These are phyloP conservation scores for Gortyna flavago DNA, from an alignment of 2,888 invertebrate genomes.

Conservation along the genomic window DNA sequence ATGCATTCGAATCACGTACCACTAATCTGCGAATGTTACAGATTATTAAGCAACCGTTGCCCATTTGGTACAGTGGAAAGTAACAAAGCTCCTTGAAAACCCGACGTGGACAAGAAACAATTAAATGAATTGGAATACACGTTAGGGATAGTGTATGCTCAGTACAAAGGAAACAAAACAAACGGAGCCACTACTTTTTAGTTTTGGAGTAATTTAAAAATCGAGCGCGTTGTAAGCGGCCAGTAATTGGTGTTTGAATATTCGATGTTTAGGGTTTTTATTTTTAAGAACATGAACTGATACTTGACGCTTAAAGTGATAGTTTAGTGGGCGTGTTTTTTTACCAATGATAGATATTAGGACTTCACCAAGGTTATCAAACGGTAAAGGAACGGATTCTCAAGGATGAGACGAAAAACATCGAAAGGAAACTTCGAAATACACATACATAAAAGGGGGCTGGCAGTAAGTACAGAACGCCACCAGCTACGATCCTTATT, in stretches of 20 bases:
- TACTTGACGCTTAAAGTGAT: background rate
- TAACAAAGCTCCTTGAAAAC: slow-evolving; percentile 71
- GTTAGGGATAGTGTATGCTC: slow-evolving; percentile 30
- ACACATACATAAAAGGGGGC: too few species aligned
- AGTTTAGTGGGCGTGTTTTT: background rate
- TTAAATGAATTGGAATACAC: slow-evolving; percentile 61
- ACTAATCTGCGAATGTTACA: slow-evolving; percentile 77
- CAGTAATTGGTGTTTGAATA: slow-evolving; percentile 12
- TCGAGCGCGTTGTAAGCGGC: slow-evolving; percentile 7
- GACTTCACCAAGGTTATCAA: background rate
- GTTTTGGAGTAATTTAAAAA: slow-evolving; percentile 37
- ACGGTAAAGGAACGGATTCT: background rate
- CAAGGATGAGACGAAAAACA: background rate
- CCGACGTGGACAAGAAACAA: slow-evolving; percentile 69
- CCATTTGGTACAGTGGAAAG: slow-evolving; percentile 71
- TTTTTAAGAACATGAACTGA: background rate
- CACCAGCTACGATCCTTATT: background rate
- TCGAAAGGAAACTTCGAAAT: background rate
- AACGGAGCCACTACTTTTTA: slow-evolving; percentile 6
- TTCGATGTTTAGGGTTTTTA: background rate
- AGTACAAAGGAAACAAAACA: slow-evolving; percentile 16
- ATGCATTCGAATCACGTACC: slow-evolving; percentile 75
- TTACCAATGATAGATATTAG: background rate
- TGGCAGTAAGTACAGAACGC: background rate
- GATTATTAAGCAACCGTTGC: slow-evolving; percentile 78